Evolutionary conservation across 2,113 vertebrate genomes (phyloP).

Genomic region (Actenoides hombroni): DNA sequence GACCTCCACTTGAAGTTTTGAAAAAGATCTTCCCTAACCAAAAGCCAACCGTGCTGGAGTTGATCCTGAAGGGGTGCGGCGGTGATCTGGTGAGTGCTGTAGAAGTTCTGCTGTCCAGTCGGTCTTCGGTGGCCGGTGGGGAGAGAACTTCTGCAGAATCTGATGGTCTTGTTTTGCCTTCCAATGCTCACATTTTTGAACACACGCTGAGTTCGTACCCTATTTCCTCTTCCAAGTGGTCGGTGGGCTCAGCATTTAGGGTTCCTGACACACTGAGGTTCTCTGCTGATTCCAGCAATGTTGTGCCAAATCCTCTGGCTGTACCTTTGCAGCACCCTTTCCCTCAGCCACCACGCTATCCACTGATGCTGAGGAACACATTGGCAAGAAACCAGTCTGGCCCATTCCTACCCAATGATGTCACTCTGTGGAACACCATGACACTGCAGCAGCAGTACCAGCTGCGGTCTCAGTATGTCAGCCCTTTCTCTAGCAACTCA

Average conservation of each 20-base stretch:
- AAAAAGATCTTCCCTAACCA: constrained; percentile 96
- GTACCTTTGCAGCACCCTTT: constrained; percentile 90
- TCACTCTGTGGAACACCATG: constrained; percentile 98
- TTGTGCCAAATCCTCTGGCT: constrained; percentile 81
- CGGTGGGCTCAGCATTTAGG: constrained; percentile 93
- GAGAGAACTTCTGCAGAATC: constrained; percentile 79
- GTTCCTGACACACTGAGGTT: constrained; percentile 93
- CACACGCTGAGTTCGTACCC: constrained; percentile 89
- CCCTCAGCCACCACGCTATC: constrained; percentile 92
- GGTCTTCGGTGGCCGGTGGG: constrained; percentile 68
- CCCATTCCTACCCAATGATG: constrained; percentile 90
- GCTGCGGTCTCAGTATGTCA: constrained; percentile 91
- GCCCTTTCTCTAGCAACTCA: constrained; percentile 84
- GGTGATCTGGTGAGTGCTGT: constrained; percentile 96
- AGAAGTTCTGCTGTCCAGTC: constrained; percentile 92
- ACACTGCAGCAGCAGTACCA: constrained; percentile 98
- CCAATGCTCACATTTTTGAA: constrained; percentile 90
- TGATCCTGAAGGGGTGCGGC: constrained; percentile 92
- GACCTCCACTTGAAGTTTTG: constrained; percentile 92
- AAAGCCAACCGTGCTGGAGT: constrained; percentile 93
- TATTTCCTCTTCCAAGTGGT: constrained; percentile 92
- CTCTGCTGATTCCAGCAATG: constrained; percentile 82
- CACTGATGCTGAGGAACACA: constrained; percentile 91
- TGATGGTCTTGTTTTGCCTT: constrained; percentile 83
- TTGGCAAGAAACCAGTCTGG: constrained; percentile 86